phyloP scores from a whole-genome alignment of 2,888 invertebrate species.

The Dastarcus helophoroides region DNA sequence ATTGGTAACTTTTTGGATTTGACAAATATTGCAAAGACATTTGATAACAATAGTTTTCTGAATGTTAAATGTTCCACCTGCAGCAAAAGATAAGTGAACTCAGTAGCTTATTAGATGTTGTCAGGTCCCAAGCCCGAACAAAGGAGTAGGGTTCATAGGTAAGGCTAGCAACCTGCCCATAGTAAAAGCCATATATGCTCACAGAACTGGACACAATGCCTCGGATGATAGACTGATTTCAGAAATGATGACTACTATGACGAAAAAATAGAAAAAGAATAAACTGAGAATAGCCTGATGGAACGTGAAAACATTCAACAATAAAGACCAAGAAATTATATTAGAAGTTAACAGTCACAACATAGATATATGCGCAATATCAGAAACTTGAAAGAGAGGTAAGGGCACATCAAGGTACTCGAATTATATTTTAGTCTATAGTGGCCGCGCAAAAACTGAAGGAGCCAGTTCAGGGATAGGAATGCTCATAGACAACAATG shows the following conservation, averaged over 20 bases:
- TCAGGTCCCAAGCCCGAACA: no score
- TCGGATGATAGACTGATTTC: conserved; percentile 2
- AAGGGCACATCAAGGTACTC: conserved; percentile 9
- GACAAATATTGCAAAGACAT: no score
- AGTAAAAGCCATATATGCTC: conserved; percentile 6
- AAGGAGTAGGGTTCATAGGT: conserved; percentile 5
- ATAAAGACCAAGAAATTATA: conserved; percentile 12
- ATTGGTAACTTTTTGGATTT: no score
- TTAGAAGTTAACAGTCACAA: no score
- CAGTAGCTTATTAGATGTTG: no score
- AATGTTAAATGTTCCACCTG: no score
- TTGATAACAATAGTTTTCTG: no score
- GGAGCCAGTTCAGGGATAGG: conserved; percentile 9
- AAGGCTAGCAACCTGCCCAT: conserved; percentile 6
- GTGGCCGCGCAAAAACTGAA: conserved; percentile 8
- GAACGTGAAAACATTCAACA: conserved; percentile 12
- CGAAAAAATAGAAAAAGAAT: conserved; percentile 2
- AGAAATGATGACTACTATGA: conserved; percentile 2
- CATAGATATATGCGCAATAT: conserved; percentile 9
- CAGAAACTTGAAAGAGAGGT: conserved; percentile 10
- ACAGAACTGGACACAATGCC: conserved; percentile 3
- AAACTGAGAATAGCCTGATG: conserved; percentile 2
- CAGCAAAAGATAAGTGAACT: no score
- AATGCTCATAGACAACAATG: conserved; percentile 7
- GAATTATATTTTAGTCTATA: conserved; percentile 11